Evolutionary conservation across 2,888 invertebrate genomes (phyloP), one percentile per base, ranked within the genome.

Genomic region (Nowickia ferox): DNA sequence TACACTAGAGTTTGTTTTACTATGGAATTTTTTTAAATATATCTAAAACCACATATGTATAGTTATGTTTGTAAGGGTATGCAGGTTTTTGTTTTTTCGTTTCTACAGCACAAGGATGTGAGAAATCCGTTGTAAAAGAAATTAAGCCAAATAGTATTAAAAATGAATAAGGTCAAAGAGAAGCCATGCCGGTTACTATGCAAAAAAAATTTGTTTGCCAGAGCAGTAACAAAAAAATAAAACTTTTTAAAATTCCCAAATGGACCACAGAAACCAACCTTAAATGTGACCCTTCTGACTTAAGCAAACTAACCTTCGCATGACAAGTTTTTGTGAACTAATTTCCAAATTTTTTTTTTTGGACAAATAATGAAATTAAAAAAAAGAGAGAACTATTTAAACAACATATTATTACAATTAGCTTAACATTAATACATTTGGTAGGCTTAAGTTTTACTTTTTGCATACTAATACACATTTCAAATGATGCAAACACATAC

Each of bases 181-280:
- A 46, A 69, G 53, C 63, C 63, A 30, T 81, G 59, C n/a, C 6
- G 1, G 30, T 74, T 74, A 13, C 51, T 80, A 57, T 5, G 13
- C 30, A 66, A 17, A 74, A 75, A 17, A 74, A 75, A 46, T 0
- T 48, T n/a, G 10, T 22, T 48, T 66, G 15, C 9, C 9, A 78
- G 13, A 59, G 44, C 30, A 30, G 30, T 30, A 44, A 0, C 2
- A 15, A 30, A 61, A 51, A 83, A 51, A 30, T 30, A 30, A 66
- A 79, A 11, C 1, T 22, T 11, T 30, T 22, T 19, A 53, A 68
- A 84, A 84, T 81, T 84, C 81, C 84, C 84, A 79, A 82, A 82
- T 82, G 85, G 85, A 82, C 85, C 85, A 85, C 85, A 82, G 69
- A 85, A 85, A 82, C 85, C 85, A 82, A 79, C 82, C 78, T 79